Base-by-base conservation (phyloP, 2,797 vertebrate genomes). In the Rhinoraja longicauda region DNA sequence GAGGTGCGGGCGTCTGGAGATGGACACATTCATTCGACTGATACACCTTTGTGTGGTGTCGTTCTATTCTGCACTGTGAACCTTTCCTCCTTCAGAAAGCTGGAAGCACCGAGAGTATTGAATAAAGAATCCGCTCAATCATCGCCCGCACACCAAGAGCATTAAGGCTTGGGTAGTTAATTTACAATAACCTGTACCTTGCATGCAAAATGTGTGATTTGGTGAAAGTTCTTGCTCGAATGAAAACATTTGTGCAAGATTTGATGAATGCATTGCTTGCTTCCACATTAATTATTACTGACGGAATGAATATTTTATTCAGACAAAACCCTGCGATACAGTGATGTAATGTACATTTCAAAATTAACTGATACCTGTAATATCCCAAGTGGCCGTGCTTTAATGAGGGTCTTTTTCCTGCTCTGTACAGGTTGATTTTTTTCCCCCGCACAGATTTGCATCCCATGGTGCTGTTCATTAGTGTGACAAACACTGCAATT, bases 401-500 rank as follows among this genome's bases (percentile, higher is more conserved):
- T 91, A 86, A 86, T 39, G 36, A 73, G 67, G 67, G 64, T 8
- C 9, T 19, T 70, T 32, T 70, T 62, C 53, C 57, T 62, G 13
- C 32, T 77, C 45, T 59, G 29, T 70, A 90, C n/a, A 45, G 70
- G 75, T 93, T 93, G 86, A 84, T 93, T 93, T 91, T 76, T 90
- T 67, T 53, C 45, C n/a, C n/a, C n/a, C 76, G 32, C 70, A 29
- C 70, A 79, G 84, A 67, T 39, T 90, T 84, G 29, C 84, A 93
- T 77, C 26, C 81, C 4, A 91, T 93, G 21, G 32, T 73, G 53
- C 45, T 70, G 36, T 91, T 93, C 70, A 77, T 91, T 91, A 93
- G 59, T 91, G 70, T 91, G 45, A 70, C 70, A 91, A 93, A 64
- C 39, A 76, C 73, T 36, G 39, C 17, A 39, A 81, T 93, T 90